Base-by-base conservation (phyloP, 2,113 vertebrate species). In the Polypterus senegalus region DNA sequence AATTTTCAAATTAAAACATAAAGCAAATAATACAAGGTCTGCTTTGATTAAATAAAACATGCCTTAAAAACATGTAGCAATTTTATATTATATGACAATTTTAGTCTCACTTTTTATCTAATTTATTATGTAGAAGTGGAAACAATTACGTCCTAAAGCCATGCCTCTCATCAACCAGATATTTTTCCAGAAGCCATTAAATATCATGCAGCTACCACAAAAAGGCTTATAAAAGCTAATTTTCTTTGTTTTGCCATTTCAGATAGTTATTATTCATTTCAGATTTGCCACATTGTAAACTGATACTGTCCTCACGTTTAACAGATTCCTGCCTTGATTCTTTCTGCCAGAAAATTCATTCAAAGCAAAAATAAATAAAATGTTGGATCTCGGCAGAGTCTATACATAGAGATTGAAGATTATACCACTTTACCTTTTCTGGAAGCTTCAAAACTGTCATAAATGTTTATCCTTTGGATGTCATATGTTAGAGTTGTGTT, bases 381-480 rank as follows among this genome's bases (percentile, higher is more conserved):
- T 7, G 4, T 65, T 27, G 71, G 4, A 8, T 64, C 2, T 44
- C 67, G 6, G 53, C 48, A 11, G 43, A 67, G 9, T 10, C 7
- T 60, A 48, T 47, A 48, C 47, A 57, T 48, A 57, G 57, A 59
- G 9, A 3, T 2, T 44, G 60, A 60, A 66, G 70, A 43, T 58
- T 66, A 64, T 66, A 44, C 43, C 49, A 69, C 6, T 44, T 79
- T 89, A 98, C 96, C 96, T 94, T 98, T 98, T 73, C 97, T 94
- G 65, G 94, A 98, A 79, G 96, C 94, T 79, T 99, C 96, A 64
- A 99, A 99, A 70, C 95, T 99, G 83, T 99, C 96, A 59, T 98
- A 97, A 72, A 99, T 94, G 73, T 98, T 99, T 84, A 99, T 98
- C 86, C 97, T 93, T 78, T 98, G 96, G 64, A 97, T 99, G 64